Evolutionary conservation across 2,797 vertebrate genomes (phyloP).

Genomic region (Thalassophryne amazonica): DNA sequence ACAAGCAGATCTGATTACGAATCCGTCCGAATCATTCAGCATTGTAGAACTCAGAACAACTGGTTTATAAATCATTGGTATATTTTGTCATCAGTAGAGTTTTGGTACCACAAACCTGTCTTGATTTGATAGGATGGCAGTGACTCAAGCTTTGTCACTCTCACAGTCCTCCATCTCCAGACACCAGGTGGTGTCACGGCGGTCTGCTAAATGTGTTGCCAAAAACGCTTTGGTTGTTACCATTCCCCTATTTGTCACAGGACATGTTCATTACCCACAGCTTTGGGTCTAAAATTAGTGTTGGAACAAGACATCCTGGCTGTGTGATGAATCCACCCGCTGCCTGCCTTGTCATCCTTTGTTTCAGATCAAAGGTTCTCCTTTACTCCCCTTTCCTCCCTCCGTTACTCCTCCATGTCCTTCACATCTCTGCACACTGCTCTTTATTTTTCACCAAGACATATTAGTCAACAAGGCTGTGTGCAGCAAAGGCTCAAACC

Average conservation of each 20-base stretch:
- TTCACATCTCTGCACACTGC: slow-evolving; percentile 68
- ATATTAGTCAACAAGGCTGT: slow-evolving; percentile 75
- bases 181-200: slow-evolving; percentile 79
- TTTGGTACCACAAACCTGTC: slow-evolving; percentile 21
- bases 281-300: slow-evolving; percentile 79
- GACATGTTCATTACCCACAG: slow-evolving; percentile 80
- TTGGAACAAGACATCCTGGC: slow-evolving; percentile 75
- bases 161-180: slow-evolving; percentile 61
- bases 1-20: slow-evolving; percentile 25
- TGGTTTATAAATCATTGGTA: slow-evolving; percentile 26
- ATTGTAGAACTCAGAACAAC: slow-evolving; percentile 13
- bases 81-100: slow-evolving; percentile 16
- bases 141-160: slow-evolving; percentile 47
- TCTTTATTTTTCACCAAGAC: slow-evolving; percentile 67
- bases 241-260: slow-evolving; percentile 75
- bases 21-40: slow-evolving; percentile 31
- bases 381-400: slow-evolving; percentile 28
- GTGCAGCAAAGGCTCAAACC: slow-evolving; percentile 58
- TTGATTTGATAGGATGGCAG: slow-evolving; percentile 1
- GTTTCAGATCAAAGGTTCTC: slow-evolving; percentile 58
- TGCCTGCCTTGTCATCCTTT: slow-evolving; percentile 52
- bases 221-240: slow-evolving; percentile 66
- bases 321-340: slow-evolving; percentile 74
- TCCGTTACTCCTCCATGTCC: slow-evolving; percentile 54
- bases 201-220: slow-evolving; percentile 72